phyloP scores from a whole-genome alignment of 30 jellyfish, hydroid and myxozoan species.

The Hydractinia echinata region DNA sequence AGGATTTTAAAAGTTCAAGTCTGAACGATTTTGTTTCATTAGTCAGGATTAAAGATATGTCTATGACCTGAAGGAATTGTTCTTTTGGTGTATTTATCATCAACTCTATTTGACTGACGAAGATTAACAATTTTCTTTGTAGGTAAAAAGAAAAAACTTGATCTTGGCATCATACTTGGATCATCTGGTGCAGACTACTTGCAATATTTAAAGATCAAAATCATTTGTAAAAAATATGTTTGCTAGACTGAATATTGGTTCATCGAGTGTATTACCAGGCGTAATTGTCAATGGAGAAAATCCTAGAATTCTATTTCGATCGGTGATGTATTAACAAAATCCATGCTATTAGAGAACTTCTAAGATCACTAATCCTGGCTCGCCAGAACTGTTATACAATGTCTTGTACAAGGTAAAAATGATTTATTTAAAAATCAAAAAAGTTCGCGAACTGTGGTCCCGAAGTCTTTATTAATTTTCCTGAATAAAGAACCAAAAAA shows the following conservation, averaged over 20 bases:
- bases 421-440: slow-evolving; percentile 51
- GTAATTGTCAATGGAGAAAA: slow-evolving; percentile 29
- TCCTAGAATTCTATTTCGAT: slow-evolving; percentile 30
- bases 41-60: too few species aligned
- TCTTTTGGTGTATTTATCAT: too few species aligned
- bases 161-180: slow-evolving; percentile 66
- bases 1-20: too few species aligned
- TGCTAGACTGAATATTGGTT: slow-evolving; percentile 24
- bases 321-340: slow-evolving; percentile 30
- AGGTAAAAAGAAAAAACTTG: slow-evolving; percentile 56
- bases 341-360: neutral
- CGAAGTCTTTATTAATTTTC: slow-evolving; percentile 56
- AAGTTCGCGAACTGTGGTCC: slow-evolving; percentile 58
- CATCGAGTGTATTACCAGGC: slow-evolving; percentile 41
- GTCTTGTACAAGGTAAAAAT: slow-evolving; percentile 59
- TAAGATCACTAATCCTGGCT: slow-evolving; percentile 6
- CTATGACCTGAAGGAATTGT: too few species aligned
- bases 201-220: slow-evolving; percentile 42
- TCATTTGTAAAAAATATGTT: slow-evolving; percentile 29
- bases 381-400: slow-evolving; percentile 7
- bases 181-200: slow-evolving; percentile 43
- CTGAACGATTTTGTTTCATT: too few species aligned
- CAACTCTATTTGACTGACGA: too few species aligned
- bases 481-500: neutral
- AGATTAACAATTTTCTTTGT: neutral